Evolutionary conservation across 1,140 invertebrate genomes (phyloP).

Genomic region (Neoseiulus cucumeris): DNA sequence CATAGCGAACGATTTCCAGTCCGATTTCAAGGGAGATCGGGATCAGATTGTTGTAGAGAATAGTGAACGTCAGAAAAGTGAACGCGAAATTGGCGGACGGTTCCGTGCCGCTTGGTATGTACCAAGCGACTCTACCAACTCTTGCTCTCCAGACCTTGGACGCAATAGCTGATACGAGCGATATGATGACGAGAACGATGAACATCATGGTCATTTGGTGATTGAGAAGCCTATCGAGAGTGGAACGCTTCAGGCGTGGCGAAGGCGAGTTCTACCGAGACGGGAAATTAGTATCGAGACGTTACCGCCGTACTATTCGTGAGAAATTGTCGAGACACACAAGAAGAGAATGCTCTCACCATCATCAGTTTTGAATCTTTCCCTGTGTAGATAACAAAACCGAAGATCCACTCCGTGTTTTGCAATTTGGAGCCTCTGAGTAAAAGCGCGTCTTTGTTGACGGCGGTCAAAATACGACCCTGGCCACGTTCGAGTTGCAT

Average conservation of each 20-base stretch:
- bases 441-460: slow-evolving; percentile 82
- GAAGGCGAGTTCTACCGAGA: slow-evolving; percentile 44
- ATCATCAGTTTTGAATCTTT: slow-evolving; percentile 92
- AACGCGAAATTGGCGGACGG: slow-evolving; percentile 60
- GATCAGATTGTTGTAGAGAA: slow-evolving; percentile 98
- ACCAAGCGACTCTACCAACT: slow-evolving; percentile 12
- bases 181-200: slow-evolving; percentile 38
- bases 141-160: slow-evolving; percentile 50
- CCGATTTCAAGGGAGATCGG: slow-evolving; percentile 87
- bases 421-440: slow-evolving; percentile 80
- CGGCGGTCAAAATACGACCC: too few species aligned
- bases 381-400: slow-evolving; percentile 80
- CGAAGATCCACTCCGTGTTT: slow-evolving; percentile 85
- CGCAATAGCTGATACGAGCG: slow-evolving; percentile 38
- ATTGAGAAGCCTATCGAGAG: slow-evolving; percentile 80
- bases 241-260: slow-evolving; percentile 74
- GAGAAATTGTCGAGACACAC: too few species aligned
- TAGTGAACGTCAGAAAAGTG: slow-evolving; percentile 94
- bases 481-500: slow-evolving; percentile 56
- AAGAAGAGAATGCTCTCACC: too few species aligned
- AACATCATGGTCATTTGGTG: slow-evolving; percentile 39
- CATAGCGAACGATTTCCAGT: slow-evolving; percentile 86
- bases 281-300: too few species aligned
- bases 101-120: slow-evolving; percentile 34
- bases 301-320: too few species aligned